A percentile compares a stretch with the other conserved stretches of the same genome.
Conservation (phyloP, 2,797 vertebrate genomes). For the Sebastolobus alascanus region DNA sequence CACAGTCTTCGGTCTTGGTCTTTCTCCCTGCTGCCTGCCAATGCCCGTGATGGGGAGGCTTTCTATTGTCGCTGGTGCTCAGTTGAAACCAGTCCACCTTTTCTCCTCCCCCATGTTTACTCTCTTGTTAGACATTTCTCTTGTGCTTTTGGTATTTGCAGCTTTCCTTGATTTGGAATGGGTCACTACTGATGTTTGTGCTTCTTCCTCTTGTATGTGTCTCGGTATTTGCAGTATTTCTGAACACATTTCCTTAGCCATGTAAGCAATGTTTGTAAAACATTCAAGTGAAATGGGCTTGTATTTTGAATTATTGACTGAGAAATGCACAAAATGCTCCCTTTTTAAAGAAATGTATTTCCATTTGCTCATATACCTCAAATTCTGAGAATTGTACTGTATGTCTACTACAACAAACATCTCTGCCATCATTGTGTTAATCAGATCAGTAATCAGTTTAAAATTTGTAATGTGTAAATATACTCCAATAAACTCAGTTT, state of each 20-base stretch:
- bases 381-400: not conserved
- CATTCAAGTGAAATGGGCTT: not conserved
- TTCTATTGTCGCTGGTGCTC: not conserved
- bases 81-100: not conserved
- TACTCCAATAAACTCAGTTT: not conserved
- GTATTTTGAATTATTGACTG: not conserved
- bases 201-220: not conserved
- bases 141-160: not conserved
- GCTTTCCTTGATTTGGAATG: not conserved
- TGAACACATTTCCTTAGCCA: not conserved
- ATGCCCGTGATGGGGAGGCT: not conserved
- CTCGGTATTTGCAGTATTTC: not conserved
- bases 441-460: not conserved
- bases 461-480: not conserved
- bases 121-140: not conserved
- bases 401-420: not conserved
- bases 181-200: not conserved
- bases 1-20: not conserved
- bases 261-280: not conserved
- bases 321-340: not conserved
- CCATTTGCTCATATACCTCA: not conserved
- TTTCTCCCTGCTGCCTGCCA: conserved; percentile 1
- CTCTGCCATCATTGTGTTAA: not conserved
- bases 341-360: not conserved
- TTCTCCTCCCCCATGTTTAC: not conserved